A percentile compares a stretch with the other conserved stretches of the same genome.
These are phyloP conservation scores for Cotesia vestalis DNA, from an alignment of 1,140 invertebrate genomes.

Conservation along the genomic window DNA sequence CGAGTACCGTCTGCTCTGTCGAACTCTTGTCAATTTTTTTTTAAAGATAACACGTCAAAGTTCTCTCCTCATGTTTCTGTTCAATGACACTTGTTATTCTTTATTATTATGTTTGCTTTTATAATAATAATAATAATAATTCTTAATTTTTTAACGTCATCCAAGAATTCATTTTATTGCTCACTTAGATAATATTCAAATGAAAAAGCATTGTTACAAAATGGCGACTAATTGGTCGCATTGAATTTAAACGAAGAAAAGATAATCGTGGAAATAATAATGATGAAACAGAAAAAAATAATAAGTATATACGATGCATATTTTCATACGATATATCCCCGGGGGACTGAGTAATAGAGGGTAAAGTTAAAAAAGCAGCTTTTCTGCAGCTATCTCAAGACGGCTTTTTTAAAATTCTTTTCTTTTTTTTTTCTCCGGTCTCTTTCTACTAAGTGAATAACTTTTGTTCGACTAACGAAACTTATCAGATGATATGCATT, in stretches of 20 bases:
- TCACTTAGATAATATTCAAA: too few relatives aligned
- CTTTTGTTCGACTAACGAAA: constrained; percentile 13
- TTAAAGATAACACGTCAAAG: neutral
- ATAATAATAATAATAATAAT: too few relatives aligned
- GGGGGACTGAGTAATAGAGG: constrained; percentile 5
- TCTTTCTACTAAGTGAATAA: constrained; percentile 16
- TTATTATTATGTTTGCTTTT: neutral
- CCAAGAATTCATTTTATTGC: too few relatives aligned
- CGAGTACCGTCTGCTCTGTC: constrained; percentile 34
- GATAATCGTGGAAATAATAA: neutral
- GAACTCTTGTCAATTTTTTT: neutral
- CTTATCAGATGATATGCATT: constrained; percentile 3
- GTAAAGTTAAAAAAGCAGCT: constrained; percentile 13
- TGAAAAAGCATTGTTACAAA: too few relatives aligned
- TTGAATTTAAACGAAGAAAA: too few relatives aligned
- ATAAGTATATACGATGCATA: neutral
- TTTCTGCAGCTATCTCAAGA: constrained; percentile 2
- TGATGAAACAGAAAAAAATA: neutral
- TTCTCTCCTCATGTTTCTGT: neutral
- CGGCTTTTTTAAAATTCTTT: neutral
- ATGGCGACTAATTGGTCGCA: too few relatives aligned
- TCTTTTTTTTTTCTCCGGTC: neutral
- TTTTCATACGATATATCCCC: neutral
- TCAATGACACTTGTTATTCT: neutral
- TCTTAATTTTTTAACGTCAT: too few relatives aligned